A percentile compares a stretch with the other conserved stretches of the same genome.
Conservation (phyloP, 2,888 invertebrate genomes). For the Dasysyrphus tricinctus region DNA sequence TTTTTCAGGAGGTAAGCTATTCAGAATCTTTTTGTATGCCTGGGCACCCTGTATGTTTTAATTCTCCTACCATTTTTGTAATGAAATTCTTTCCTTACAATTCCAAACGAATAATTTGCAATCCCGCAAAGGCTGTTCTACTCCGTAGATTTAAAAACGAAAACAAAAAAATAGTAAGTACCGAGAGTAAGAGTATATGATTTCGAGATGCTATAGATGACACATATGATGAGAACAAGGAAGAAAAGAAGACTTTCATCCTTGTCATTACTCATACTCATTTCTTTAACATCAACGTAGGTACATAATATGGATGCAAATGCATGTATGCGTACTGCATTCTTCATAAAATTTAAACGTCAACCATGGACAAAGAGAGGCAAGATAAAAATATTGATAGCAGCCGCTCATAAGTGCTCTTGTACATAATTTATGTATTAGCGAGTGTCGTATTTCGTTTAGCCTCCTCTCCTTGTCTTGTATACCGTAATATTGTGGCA, state of each 20-base stretch:
- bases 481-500: constrained; percentile 20
- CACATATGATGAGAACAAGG: too few relatives aligned
- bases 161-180: not conserved
- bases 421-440: constrained; percentile 72
- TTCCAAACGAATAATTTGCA: constrained; percentile 28
- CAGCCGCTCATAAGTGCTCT: constrained; percentile 64
- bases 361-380: constrained; percentile 29
- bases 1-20: not conserved
- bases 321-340: not conserved
- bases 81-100: constrained; percentile 38
- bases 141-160: not conserved
- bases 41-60: constrained; percentile 27
- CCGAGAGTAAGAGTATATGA: constrained; percentile 39
- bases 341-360: constrained; percentile 35
- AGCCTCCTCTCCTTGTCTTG: constrained; percentile 1
- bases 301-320: not conserved
- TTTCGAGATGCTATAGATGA: constrained; percentile 49
- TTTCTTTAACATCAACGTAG: not conserved
- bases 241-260: constrained; percentile 1
- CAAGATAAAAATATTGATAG: constrained; percentile 63
- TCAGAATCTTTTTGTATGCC: too few relatives aligned
- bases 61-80: not conserved
- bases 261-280: not conserved
- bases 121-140: constrained; percentile 15
- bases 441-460: constrained; percentile 44